These are phyloP conservation scores for Tonatia bakeri DNA, from an alignment of 2,113 vertebrate genomes.

Conservation along the genomic window DNA sequence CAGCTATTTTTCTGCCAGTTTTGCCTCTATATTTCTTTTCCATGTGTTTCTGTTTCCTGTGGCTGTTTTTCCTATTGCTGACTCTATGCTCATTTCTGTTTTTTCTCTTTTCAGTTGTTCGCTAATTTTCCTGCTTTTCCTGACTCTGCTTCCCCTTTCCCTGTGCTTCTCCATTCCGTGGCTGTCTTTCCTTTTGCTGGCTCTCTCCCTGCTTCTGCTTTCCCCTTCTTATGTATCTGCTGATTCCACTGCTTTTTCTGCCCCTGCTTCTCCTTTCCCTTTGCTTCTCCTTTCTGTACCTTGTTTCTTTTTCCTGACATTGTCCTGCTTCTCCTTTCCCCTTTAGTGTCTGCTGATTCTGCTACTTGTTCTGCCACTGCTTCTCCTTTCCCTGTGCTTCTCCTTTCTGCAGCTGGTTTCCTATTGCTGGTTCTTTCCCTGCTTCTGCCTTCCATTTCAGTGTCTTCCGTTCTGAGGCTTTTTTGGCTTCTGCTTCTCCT, in stretches of 20 bases:
- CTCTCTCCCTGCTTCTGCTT: not conserved
- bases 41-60: not conserved
- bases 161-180: not conserved
- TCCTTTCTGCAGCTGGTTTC: not conserved
- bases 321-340: too few species aligned
- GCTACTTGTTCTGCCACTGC: not conserved
- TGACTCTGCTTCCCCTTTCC: too few species aligned
- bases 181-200: not conserved
- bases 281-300: too few species aligned
- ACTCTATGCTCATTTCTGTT: not conserved
- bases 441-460: not conserved
- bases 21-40: not conserved
- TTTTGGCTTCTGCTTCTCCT: not conserved
- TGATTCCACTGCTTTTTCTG: not conserved
- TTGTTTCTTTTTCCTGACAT: not conserved
- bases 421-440: fast-evolving
- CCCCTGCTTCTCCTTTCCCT: not conserved
- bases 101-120: not conserved
- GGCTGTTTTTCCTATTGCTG: not conserved
- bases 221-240: too few species aligned
- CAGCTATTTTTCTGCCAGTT: not conserved
- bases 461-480: not conserved
- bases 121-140: not conserved
- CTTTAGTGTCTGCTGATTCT: too few species aligned
- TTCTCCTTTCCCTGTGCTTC: not conserved